These are phyloP conservation scores for Muscidifurax raptorellus DNA, from an alignment of 1,140 invertebrate genomes.

Conservation along the genomic window DNA sequence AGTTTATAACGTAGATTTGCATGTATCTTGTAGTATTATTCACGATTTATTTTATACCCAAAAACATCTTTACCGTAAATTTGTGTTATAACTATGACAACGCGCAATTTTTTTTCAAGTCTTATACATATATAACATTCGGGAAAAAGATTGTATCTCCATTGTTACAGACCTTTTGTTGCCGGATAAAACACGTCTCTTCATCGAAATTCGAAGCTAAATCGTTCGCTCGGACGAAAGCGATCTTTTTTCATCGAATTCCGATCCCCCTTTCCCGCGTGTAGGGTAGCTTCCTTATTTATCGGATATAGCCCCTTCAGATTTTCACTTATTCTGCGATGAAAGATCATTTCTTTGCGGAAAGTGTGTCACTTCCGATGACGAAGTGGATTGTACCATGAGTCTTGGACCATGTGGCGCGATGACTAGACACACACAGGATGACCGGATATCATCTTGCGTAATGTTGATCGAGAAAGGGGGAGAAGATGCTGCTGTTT, in stretches of 20 bases:
- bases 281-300: not conserved
- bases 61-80: not conserved
- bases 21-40: not conserved
- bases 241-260: not conserved
- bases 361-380: conserved; percentile 46
- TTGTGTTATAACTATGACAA: not conserved
- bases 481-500: not conserved
- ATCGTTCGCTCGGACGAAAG: conserved; percentile 8
- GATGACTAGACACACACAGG: not conserved
- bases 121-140: not conserved
- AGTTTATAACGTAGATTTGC: not conserved
- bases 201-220: conserved; percentile 2
- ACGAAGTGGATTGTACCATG: conserved; percentile 30
- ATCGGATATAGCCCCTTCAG: conserved; percentile 23
- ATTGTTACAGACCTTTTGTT: not conserved
- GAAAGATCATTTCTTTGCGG: conserved; percentile 34
- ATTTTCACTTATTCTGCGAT: conserved; percentile 38
- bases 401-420: not conserved
- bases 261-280: conserved; percentile 10
- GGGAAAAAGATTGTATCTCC: not conserved
- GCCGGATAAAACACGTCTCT: not conserved
- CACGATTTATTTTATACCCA: no score
- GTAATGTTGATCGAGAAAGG: not conserved
- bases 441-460: not conserved
- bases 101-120: not conserved